These are phyloP conservation scores for Lasiurus borealis DNA, from an alignment of 2,113 vertebrate genomes.

Conservation along the genomic window DNA sequence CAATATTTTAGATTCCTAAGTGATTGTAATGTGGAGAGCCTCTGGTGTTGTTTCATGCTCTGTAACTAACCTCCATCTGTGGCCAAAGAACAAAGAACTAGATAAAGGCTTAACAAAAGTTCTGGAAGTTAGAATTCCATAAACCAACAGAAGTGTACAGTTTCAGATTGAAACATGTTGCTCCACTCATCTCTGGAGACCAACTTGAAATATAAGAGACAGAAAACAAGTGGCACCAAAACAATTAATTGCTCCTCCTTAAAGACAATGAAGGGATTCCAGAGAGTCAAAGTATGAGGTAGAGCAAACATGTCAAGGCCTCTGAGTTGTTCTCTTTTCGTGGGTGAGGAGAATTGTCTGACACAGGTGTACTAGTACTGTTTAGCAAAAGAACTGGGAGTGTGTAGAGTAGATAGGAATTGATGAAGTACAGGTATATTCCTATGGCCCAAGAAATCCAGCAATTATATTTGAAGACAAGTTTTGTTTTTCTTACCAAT, in stretches of 20 bases:
- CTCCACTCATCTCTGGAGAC: neutral
- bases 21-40: neutral
- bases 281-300: neutral
- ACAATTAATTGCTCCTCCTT: neutral
- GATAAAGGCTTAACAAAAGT: neutral
- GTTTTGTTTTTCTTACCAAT: neutral
- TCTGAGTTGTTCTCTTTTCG: neutral
- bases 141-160: neutral
- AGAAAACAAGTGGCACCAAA: neutral
- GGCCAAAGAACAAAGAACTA: neutral
- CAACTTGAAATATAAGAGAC: neutral
- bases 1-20: neutral
- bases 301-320: neutral
- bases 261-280: neutral
- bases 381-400: neutral
- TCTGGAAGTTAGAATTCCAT: neutral
- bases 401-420: neutral
- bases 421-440: neutral
- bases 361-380: neutral
- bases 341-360: neutral
- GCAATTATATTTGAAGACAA: neutral
- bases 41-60: neutral
- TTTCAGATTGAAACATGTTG: neutral
- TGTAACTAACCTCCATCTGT: neutral
- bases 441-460: neutral